Conservation (phyloP, 1,140 invertebrate species). For the Drosophila pachea region DNA sequence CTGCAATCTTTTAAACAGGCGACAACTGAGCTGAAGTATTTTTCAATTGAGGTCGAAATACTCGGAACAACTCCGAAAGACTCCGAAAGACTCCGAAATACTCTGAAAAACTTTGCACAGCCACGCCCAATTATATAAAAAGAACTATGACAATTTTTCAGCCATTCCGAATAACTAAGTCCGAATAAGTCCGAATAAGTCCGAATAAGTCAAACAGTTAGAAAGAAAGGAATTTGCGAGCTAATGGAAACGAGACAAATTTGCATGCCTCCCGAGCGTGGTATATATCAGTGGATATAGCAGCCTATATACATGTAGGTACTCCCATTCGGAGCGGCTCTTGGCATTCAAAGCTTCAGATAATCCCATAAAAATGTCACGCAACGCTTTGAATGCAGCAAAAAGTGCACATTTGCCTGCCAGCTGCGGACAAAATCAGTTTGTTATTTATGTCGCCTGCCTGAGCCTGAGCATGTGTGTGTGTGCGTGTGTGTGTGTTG, state of each 20-base stretch:
- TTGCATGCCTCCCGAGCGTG: background rate
- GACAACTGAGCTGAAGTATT: conserved; percentile 22
- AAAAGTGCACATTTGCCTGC: background rate
- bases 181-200: no score
- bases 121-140: background rate
- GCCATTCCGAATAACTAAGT: no score
- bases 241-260: no score
- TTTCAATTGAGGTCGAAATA: background rate
- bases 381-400: background rate
- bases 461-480: conserved; percentile 13
- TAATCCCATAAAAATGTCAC: background rate
- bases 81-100: background rate
- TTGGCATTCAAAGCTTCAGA: background rate
- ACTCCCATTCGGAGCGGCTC: background rate
- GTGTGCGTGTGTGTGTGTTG: conserved; percentile 15
- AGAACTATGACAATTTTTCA: background rate
- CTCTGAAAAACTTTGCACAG: background rate
- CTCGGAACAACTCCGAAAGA: background rate
- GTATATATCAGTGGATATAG: background rate
- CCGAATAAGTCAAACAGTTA: no score
- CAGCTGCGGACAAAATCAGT: conserved; percentile 12
- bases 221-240: no score
- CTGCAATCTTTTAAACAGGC: conserved; percentile 25
- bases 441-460: conserved; percentile 31
- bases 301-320: background rate